Conservation (phyloP, 2,888 invertebrate genomes). For the Ormia ochracea region DNA sequence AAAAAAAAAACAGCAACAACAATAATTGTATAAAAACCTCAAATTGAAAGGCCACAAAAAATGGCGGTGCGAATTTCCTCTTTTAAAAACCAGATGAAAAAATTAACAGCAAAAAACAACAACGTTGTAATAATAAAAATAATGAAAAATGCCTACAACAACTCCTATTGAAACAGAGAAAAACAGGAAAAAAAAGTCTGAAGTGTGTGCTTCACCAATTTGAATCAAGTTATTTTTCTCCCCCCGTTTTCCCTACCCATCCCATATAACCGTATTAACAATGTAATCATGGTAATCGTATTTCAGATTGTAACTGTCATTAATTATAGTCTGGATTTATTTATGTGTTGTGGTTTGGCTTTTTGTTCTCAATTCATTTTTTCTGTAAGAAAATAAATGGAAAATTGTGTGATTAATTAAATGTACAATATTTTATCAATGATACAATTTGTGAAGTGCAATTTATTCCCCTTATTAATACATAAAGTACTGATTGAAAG, state of each 20-base stretch:
- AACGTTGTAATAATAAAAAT: slow-evolving; percentile 5
- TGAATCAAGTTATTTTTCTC: slow-evolving; percentile 26
- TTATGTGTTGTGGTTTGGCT: slow-evolving; percentile 51
- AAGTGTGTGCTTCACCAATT: slow-evolving; percentile 55
- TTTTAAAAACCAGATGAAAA: slow-evolving; percentile 60
- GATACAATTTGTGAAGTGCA: background rate
- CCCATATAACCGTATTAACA: slow-evolving; percentile 1
- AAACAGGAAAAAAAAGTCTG: slow-evolving; percentile 22
- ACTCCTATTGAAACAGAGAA: slow-evolving; percentile 43
- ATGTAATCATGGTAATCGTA: slow-evolving; percentile 47
- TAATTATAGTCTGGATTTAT: slow-evolving; percentile 76
- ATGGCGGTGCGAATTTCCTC: slow-evolving; percentile 75
- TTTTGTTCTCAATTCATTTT: slow-evolving; percentile 23
- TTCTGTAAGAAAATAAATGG: slow-evolving; percentile 18
- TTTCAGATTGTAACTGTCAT: slow-evolving; percentile 76
- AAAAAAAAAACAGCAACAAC: too few relatives aligned
- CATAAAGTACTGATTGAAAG: too few relatives aligned
- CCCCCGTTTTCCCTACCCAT: too few relatives aligned
- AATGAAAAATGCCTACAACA: slow-evolving; percentile 32
- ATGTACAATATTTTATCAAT: slow-evolving; percentile 63
- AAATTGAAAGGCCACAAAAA: slow-evolving; percentile 69
- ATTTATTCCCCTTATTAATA: too few relatives aligned
- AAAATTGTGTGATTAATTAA: slow-evolving; percentile 61
- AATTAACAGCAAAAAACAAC: slow-evolving; percentile 25
- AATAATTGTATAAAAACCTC: slow-evolving; percentile 43